These are phyloP conservation scores for Diuraphis noxia DNA, from an alignment of 1,140 invertebrate species.

Conservation along the genomic window DNA sequence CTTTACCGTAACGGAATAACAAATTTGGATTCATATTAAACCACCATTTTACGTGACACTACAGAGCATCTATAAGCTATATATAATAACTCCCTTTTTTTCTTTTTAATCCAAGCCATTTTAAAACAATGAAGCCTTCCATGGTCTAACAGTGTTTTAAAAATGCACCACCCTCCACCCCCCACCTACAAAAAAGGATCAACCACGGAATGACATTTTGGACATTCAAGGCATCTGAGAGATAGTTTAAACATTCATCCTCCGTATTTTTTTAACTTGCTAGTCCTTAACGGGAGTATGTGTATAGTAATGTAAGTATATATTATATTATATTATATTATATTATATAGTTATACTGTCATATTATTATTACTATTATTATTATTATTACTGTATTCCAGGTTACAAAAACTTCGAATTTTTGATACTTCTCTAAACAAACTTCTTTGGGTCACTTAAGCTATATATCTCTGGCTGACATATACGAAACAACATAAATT, in stretches of 20 bases:
- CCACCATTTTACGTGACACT: conserved; percentile 9
- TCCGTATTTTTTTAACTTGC: not conserved
- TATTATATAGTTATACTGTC: no score
- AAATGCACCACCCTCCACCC: not conserved
- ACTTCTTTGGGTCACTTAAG: conserved; percentile 20
- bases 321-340: no score
- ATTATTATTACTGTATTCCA: not conserved
- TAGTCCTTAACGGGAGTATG: not conserved
- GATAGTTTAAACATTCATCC: conserved; percentile 44
- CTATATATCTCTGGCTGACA: conserved; percentile 2
- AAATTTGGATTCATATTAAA: conserved; percentile 25
- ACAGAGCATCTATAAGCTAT: not conserved
- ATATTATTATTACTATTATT: not conserved
- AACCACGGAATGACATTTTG: not conserved
- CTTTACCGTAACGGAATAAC: not conserved
- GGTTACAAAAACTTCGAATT: not conserved
- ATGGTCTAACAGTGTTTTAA: not conserved
- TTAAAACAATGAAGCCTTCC: conserved; percentile 4
- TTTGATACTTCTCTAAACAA: conserved; percentile 23
- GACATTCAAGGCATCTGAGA: conserved; percentile 7
- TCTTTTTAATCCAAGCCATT: conserved; percentile 30
- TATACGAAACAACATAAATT: not conserved
- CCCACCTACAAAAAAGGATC: not conserved
- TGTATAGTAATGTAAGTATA: not conserved
- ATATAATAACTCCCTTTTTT: not conserved